Base-by-base conservation (phyloP, 2,888 invertebrate species). In the Eubasilissa splendida region DNA sequence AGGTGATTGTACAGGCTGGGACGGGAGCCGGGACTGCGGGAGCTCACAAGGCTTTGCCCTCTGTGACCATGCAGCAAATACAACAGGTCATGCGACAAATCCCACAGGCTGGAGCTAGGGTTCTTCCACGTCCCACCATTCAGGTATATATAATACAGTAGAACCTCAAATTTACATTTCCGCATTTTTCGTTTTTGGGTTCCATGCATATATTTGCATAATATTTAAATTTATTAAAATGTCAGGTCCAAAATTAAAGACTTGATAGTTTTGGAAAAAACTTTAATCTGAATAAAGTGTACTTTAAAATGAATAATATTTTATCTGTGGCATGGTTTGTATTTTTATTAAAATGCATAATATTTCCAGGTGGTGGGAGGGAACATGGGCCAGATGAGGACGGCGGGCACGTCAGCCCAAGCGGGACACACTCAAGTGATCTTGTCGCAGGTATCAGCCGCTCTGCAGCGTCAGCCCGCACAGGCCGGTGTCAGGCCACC, bases 1-100 rank as follows among this genome's bases (percentile, higher is more conserved):
- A 94, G 85, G 88, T 96, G 81, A 93, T 96, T 75, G 94, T 96
- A 4, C 94, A 94, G 85, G 92, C 93, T 73, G 92, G 92, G 14
- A 93, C 93, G 84, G 90, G 91, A 3, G 84, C 92, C 84, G 90
- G 91, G 3, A 84, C 93, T 54, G 84, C 93, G 56, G 78, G 77
- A 12, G 74, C 81, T 3, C 83, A 84, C 3, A 89, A 89, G 82
- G 85, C 87, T 7, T 79, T 88, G 65, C 80, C 84, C 12, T 91
- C 93, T 0, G 92, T 95, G 87, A 94, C 94, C 0, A 92, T 95
- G 80, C 95, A 95, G 84, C 95, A 95, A 86, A 91, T 95, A 65
- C 94, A 95, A 83, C 95, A 95, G 86, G 93, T 94, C 11, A 92
- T 94, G 87, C 92, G 94, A 83, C 93, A 93, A 84, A 86, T 79